These are phyloP conservation scores for Steatocranus sp. DNA, from an alignment of 2,797 vertebrate species.

Conservation along the genomic window DNA sequence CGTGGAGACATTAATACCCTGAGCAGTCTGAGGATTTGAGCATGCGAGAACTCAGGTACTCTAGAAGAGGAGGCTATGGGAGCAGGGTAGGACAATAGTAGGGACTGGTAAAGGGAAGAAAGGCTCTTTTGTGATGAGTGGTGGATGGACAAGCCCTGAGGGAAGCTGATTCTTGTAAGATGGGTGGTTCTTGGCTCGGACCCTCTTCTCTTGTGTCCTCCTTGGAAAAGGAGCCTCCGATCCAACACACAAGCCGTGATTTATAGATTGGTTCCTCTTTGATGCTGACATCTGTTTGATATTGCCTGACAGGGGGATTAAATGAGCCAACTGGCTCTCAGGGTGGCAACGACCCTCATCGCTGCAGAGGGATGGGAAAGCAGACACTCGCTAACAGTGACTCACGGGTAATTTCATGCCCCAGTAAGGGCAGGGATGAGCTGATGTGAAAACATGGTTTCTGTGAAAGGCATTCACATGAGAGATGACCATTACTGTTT, in stretches of 20 bases:
- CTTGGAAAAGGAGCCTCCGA: conserved; percentile 54
- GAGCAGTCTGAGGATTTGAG: conserved; percentile 53
- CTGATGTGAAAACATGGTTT: conserved; percentile 45
- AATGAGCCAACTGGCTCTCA: conserved; percentile 62
- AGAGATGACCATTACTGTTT: conserved; percentile 3
- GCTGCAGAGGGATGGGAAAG: conserved; percentile 53
- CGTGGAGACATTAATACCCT: conserved; percentile 64
- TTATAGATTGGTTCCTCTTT: conserved; percentile 74
- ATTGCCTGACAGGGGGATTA: conserved; percentile 68
- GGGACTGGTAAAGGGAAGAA: conserved; percentile 67
- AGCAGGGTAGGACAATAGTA: conserved; percentile 69
- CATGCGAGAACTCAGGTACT: conserved; percentile 62
- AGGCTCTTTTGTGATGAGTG: conserved; percentile 71
- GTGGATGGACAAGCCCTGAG: conserved; percentile 69
- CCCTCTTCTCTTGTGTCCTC: conserved; percentile 68
- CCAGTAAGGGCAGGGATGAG: conserved; percentile 29
- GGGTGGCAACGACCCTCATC: conserved; percentile 62
- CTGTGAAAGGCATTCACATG: conserved; percentile 15
- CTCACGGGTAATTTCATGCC: conserved; percentile 60
- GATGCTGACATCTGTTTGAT: conserved; percentile 77
- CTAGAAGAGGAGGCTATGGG: conserved; percentile 60
- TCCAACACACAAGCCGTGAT: conserved; percentile 71
- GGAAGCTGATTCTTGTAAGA: conserved; percentile 70
- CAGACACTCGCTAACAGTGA: conserved; percentile 46
- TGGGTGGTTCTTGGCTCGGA: conserved; percentile 71